phyloP scores from a whole-genome alignment of 2,888 invertebrate species.

The Perithous albicinctus region DNA sequence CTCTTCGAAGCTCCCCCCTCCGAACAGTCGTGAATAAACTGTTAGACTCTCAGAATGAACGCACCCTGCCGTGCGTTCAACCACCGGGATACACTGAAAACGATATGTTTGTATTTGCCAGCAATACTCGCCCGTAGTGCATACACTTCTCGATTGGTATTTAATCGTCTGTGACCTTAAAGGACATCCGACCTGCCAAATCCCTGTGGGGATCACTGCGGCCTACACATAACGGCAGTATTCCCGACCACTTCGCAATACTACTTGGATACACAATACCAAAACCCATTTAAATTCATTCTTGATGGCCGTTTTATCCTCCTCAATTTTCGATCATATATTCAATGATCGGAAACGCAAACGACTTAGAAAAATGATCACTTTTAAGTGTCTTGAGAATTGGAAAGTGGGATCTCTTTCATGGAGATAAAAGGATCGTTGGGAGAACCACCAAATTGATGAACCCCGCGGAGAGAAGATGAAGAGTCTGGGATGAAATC shows the following conservation, averaged over 20 bases:
- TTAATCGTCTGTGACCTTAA: slow-evolving; percentile 66
- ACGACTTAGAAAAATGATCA: background rate
- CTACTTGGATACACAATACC: background rate
- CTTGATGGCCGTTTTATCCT: slow-evolving; percentile 3
- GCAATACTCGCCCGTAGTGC: slow-evolving; percentile 36
- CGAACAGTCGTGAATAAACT: slow-evolving; percentile 49
- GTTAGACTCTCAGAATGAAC: slow-evolving; percentile 30
- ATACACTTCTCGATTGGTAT: slow-evolving; percentile 61
- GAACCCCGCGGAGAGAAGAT: too few relatives aligned
- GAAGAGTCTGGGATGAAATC: too few relatives aligned
- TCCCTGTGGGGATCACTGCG: slow-evolving; percentile 36
- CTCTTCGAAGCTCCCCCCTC: background rate
- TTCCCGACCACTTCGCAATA: background rate
- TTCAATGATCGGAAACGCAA: background rate
- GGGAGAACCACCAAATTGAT: too few relatives aligned
- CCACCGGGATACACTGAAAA: slow-evolving; percentile 71
- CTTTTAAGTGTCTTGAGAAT: background rate
- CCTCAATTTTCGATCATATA: background rate
- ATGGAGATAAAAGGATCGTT: too few relatives aligned
- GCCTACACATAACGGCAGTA: background rate
- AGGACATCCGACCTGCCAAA: slow-evolving; percentile 61
- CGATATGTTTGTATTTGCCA: slow-evolving; percentile 78
- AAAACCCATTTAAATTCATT: background rate
- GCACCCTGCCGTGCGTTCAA: slow-evolving; percentile 52
- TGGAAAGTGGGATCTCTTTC: too few relatives aligned